Evolutionary conservation across 2,888 invertebrate species (phyloP).

Genomic region (Diaperis boleti): DNA sequence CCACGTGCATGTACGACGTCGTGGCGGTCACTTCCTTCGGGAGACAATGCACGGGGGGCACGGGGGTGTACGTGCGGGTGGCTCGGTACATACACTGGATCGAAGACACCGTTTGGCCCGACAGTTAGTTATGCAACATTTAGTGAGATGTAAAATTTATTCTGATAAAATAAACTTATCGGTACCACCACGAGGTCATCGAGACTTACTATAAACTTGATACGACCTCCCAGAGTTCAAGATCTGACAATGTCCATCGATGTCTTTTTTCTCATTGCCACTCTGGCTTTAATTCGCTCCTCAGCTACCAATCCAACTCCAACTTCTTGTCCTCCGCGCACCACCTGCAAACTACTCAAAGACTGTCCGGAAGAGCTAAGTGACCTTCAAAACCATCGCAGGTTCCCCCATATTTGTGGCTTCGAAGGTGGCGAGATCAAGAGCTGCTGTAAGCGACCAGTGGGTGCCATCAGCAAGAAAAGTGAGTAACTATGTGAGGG

Average conservation of each 20-base stretch:
- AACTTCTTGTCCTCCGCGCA: no score
- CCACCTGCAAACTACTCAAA: neutral
- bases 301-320: no score
- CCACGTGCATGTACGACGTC: neutral
- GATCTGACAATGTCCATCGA: no score
- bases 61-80: neutral
- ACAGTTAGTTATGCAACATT: conserved; percentile 38
- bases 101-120: neutral
- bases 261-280: no score
- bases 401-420: neutral
- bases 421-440: neutral
- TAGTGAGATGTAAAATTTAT: no score
- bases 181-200: no score
- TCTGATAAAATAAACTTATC: no score
- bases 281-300: no score
- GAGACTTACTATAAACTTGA: no score
- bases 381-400: neutral
- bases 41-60: neutral
- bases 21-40: neutral
- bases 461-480: neutral
- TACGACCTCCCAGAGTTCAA: no score
- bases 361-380: neutral
- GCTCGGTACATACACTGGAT: neutral
- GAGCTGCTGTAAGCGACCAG: neutral
- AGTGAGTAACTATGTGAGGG: neutral